Percentiles rank a stretch among this genome's conserved stretches.
These are phyloP conservation scores for Proteles cristata DNA, from an alignment of 2,113 vertebrate genomes.

Conservation along the genomic window DNA sequence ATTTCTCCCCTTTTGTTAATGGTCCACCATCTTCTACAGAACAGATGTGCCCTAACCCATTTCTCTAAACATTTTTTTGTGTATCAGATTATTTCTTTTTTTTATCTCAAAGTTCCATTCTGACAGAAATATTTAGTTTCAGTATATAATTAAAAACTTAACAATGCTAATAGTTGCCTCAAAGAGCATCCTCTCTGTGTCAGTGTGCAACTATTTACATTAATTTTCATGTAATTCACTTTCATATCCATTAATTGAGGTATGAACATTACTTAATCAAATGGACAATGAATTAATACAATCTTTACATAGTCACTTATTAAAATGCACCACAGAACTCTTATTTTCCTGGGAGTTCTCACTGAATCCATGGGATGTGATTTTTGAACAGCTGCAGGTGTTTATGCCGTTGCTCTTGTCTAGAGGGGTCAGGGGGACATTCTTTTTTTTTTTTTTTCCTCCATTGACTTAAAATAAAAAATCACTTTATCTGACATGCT, in stretches of 20 bases:
- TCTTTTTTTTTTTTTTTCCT: not conserved
- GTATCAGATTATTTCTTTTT: slow-evolving; percentile 56
- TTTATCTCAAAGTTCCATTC: slow-evolving; percentile 54
- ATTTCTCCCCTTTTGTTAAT: slow-evolving; percentile 27
- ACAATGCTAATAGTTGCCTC: slow-evolving; percentile 64
- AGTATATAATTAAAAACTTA: slow-evolving; percentile 68
- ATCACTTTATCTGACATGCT: not conserved
- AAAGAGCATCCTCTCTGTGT: slow-evolving; percentile 48
- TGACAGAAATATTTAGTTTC: slow-evolving; percentile 63
- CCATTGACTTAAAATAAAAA: not conserved
- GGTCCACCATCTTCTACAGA: not conserved
- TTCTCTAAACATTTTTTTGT: slow-evolving; percentile 55
- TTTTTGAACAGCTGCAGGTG: not conserved
- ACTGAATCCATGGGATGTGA: not conserved
- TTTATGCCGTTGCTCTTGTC: not conserved
- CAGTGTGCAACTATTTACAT: slow-evolving; percentile 60
- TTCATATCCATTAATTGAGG: slow-evolving; percentile 43
- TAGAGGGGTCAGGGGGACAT: not conserved
- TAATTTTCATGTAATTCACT: slow-evolving; percentile 75
- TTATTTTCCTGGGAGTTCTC: slow-evolving; percentile 54
- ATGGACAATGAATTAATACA: slow-evolving; percentile 68
- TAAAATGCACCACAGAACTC: slow-evolving; percentile 37
- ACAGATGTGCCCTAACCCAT: slow-evolving; percentile 61
- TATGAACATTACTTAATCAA: slow-evolving; percentile 62
- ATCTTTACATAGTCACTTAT: slow-evolving; percentile 60